These are phyloP conservation scores for Asobara japonica DNA, from an alignment of 1,140 invertebrate species.

Conservation along the genomic window DNA sequence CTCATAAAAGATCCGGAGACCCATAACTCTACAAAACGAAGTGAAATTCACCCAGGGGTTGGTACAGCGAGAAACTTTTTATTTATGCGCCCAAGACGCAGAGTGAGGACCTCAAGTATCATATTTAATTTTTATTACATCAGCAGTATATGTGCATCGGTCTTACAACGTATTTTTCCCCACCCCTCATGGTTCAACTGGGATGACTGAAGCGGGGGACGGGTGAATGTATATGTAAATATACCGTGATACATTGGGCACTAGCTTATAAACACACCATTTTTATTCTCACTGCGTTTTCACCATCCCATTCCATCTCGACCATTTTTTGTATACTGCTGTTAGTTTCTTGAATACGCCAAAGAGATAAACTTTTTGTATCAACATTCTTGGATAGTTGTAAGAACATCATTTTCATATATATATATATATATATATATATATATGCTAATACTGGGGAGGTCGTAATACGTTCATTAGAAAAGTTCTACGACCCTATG, in stretches of 20 bases:
- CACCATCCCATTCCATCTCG: conserved; percentile 17
- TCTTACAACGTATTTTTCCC: conserved; percentile 20
- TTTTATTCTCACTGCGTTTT: conserved; percentile 65
- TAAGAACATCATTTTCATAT: not conserved
- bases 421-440: too few species aligned
- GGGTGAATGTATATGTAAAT: conserved; percentile 68
- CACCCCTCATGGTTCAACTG: not conserved
- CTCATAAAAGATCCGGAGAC: not conserved
- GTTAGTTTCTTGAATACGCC: not conserved
- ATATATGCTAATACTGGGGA: too few species aligned
- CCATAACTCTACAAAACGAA: not conserved
- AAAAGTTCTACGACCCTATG: too few species aligned
- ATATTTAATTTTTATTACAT: conserved; percentile 68
- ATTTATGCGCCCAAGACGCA: conserved; percentile 32
- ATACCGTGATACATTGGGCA: conserved; percentile 67
- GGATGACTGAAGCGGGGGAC: conserved; percentile 42
- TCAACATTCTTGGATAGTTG: conserved; percentile 8
- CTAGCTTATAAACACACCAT: conserved; percentile 68
- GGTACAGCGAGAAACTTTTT: conserved; percentile 17
- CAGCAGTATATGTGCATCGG: conserved; percentile 48
- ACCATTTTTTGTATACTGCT: not conserved
- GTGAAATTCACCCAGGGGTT: conserved; percentile 19
- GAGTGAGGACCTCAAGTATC: conserved; percentile 49
- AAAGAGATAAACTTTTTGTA: not conserved
- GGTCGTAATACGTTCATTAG: too few species aligned